These are phyloP conservation scores for Drosophila kambysellisi DNA, from an alignment of 2,888 invertebrate species.

Conservation along the genomic window DNA sequence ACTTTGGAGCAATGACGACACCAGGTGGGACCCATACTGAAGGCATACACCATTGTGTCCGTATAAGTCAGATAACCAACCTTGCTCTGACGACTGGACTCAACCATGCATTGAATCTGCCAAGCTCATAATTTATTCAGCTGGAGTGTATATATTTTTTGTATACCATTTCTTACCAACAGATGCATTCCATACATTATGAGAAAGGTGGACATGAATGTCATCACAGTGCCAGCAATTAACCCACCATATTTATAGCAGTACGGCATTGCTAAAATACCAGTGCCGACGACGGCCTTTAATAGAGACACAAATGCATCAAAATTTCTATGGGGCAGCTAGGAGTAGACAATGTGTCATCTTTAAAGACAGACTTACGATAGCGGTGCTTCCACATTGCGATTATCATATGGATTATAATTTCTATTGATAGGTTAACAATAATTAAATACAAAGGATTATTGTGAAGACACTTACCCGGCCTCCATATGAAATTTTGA, in stretches of 20 bases:
- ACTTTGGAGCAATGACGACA: background rate
- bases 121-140: background rate
- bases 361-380: conserved; percentile 42
- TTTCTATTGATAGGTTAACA: background rate
- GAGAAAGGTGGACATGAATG: background rate
- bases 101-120: conserved; percentile 55
- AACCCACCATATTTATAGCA: conserved; percentile 46
- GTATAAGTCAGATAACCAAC: conserved; percentile 45
- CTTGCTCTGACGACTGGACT: conserved; percentile 24
- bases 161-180: conserved; percentile 37
- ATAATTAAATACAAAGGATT: background rate
- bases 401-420: conserved; percentile 52
- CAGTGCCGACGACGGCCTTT: conserved; percentile 56
- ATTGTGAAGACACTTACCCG: background rate
- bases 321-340: conserved; percentile 21
- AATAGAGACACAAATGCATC: conserved; percentile 50
- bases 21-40: conserved; percentile 43
- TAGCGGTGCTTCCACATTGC: conserved; percentile 31
- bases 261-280: conserved; percentile 60
- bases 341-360: background rate
- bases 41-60: conserved; percentile 49
- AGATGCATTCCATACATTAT: conserved; percentile 59
- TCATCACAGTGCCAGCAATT: conserved; percentile 40
- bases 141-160: background rate
- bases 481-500: background rate